These are phyloP conservation scores for Eubasilissa regina DNA, from an alignment of 1,140 invertebrate genomes.

Conservation along the genomic window DNA sequence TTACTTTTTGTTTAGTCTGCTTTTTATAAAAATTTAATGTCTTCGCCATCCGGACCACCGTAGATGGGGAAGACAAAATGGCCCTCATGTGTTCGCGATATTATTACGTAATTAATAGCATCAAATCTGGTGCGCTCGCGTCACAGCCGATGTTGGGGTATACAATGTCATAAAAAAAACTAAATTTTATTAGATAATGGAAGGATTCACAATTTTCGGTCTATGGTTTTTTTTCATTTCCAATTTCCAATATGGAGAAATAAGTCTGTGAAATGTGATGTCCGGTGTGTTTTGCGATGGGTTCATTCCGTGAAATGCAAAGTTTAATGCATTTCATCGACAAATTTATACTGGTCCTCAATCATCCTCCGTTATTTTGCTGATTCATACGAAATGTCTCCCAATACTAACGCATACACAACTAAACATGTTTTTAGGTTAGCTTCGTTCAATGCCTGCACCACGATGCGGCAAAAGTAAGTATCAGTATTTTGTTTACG, in stretches of 20 bases:
- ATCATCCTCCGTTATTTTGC: conserved; percentile 28
- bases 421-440: conserved; percentile 47
- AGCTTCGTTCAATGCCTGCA: conserved; percentile 42
- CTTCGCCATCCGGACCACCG: too few species aligned
- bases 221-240: too few species aligned
- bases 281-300: conserved; percentile 48
- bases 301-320: conserved; percentile 45
- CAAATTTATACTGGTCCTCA: conserved; percentile 22
- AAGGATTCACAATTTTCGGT: too few species aligned
- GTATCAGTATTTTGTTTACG: conserved; percentile 34
- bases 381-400: conserved; percentile 40
- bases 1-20: too few species aligned
- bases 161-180: too few species aligned
- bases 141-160: too few species aligned
- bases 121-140: too few species aligned
- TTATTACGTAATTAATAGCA: too few species aligned
- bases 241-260: conserved; percentile 43
- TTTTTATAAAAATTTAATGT: too few species aligned
- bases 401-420: conserved; percentile 13
- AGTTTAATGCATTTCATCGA: conserved; percentile 46
- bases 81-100: too few species aligned
- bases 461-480: conserved; percentile 47
- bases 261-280: conserved; percentile 41
- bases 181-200: too few species aligned
- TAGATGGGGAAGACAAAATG: too few species aligned